These are phyloP conservation scores for Sabatieria punctata DNA, from an alignment of 2,888 invertebrate genomes.

Conservation along the genomic window DNA sequence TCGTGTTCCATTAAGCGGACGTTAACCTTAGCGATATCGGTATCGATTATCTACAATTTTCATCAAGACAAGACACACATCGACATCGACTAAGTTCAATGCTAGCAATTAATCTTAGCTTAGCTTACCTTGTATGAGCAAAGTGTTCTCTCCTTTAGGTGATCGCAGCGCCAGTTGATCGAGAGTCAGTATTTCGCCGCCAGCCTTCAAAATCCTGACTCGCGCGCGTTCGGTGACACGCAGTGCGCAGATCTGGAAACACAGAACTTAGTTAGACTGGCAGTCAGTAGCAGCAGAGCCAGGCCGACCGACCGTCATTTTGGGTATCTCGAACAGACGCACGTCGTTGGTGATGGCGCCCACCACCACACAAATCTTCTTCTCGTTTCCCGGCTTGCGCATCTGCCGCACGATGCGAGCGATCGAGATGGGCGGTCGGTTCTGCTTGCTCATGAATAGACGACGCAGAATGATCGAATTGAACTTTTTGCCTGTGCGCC, in stretches of 20 bases:
- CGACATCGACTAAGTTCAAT: too few relatives aligned
- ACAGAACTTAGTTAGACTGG: too few relatives aligned
- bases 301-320: slow-evolving; percentile 49
- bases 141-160: slow-evolving; percentile 82
- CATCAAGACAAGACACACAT: too few relatives aligned
- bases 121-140: slow-evolving; percentile 60
- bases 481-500: slow-evolving; percentile 87
- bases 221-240: slow-evolving; percentile 84
- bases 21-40: too few relatives aligned
- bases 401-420: slow-evolving; percentile 50
- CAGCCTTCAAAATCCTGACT: slow-evolving; percentile 83
- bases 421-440: slow-evolving; percentile 80
- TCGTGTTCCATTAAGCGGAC: too few relatives aligned
- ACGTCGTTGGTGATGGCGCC: slow-evolving; percentile 88
- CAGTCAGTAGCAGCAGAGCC: too few relatives aligned
- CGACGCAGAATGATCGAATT: slow-evolving; percentile 81
- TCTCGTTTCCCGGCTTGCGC: slow-evolving; percentile 48
- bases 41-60: too few relatives aligned
- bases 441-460: slow-evolving; percentile 90
- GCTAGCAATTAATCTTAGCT: too few relatives aligned
- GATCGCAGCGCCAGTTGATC: slow-evolving; percentile 85
- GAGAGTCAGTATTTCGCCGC: slow-evolving; percentile 87
- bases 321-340: slow-evolving; percentile 74
- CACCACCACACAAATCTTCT: slow-evolving; percentile 75
- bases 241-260: slow-evolving; percentile 59